Base-by-base conservation (phyloP, 2,888 invertebrate species). In the Noctua comes region DNA sequence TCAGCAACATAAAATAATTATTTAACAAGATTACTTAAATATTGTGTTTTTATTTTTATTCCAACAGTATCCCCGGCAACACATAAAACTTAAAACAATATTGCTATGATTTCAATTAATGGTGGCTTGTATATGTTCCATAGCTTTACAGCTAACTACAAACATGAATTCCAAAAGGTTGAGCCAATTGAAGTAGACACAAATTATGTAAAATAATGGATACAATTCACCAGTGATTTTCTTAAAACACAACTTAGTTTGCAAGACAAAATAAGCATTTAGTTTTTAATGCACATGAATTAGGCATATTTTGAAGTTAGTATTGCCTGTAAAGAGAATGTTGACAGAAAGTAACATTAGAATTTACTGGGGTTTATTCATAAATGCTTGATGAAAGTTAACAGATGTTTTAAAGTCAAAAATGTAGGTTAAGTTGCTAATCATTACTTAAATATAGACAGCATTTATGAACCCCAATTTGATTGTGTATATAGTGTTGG, bases 41-140 rank as follows among this genome's bases (percentile, higher is more conserved):
- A 66, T 77, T 85, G 82, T 90, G 86, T 91, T 89, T 90, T 89
- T 82, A 89, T 88, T 85, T 90, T 90, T 89, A 91, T 87, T 73
- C 90, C 91, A 92, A 92, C 91, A 91, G 90, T 89, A 91, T 90
- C 93, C 91, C 91, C 91, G 71, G 87, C 79, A 82, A 90, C 86
- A 85, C 83, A 86, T 75, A 72, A 31, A 66, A 51, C 31, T 75
- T 76, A 73, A 73, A 73, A 70, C 62, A 54, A 76, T 57, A 48
- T 21, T 75, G 46, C n/a, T 43, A 57, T 74, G 74, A 31, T 57
- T 75, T 65, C 4, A 11, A 36, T 16, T 48, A 27, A 66, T 40
- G 10, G 21, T 16, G 21, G 21, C 24, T 31, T 16, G 6, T 40
- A 7, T 65, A 59, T 43, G 46, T 69, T 69, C 13, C 4, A 64